A percentile compares a stretch with the other conserved stretches of the same genome.
Evolutionary conservation across 1,140 invertebrate genomes (phyloP).

Genomic region (Apis cerana): DNA sequence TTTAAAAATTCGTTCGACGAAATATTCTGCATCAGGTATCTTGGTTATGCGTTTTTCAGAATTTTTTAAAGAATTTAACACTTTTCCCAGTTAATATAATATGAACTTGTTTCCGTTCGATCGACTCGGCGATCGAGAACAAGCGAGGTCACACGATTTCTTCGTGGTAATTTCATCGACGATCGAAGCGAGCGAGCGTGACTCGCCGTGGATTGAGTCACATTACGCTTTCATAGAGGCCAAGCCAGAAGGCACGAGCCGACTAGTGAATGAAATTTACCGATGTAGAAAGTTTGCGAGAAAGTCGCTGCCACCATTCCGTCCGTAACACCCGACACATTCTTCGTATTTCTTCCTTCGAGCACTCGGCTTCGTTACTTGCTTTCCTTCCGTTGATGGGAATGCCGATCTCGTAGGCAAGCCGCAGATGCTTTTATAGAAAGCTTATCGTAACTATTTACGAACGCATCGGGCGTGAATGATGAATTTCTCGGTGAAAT

Average conservation of each 20-base stretch:
- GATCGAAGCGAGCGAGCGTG: conserved; percentile 53
- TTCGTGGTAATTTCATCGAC: conserved; percentile 54
- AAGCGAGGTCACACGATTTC: conserved; percentile 48
- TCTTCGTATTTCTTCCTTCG: conserved; percentile 10
- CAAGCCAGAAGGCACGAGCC: conserved; percentile 28
- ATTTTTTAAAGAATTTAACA: not conserved
- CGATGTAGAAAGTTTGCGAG: conserved; percentile 78
- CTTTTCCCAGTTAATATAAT: too few species aligned
- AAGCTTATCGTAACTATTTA: not conserved
- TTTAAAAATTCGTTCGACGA: too few species aligned
- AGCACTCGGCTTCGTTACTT: not conserved
- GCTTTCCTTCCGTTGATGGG: not conserved
- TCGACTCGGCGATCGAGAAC: not conserved
- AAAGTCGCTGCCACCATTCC: conserved; percentile 72
- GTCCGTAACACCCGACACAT: conserved; percentile 58
- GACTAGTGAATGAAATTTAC: conserved; percentile 74
- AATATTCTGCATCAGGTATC: too few species aligned
- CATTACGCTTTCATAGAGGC: conserved; percentile 65
- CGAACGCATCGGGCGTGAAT: conserved; percentile 4
- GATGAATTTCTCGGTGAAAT: conserved; percentile 14
- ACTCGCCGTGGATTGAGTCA: conserved; percentile 61
- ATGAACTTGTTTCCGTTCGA: not conserved
- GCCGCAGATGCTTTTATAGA: conserved; percentile 5
- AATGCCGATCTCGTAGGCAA: conserved; percentile 41
- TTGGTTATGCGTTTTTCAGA: not conserved